Evolutionary conservation across 2,113 vertebrate genomes (phyloP).

Genomic region (Notiomystis cincta): DNA sequence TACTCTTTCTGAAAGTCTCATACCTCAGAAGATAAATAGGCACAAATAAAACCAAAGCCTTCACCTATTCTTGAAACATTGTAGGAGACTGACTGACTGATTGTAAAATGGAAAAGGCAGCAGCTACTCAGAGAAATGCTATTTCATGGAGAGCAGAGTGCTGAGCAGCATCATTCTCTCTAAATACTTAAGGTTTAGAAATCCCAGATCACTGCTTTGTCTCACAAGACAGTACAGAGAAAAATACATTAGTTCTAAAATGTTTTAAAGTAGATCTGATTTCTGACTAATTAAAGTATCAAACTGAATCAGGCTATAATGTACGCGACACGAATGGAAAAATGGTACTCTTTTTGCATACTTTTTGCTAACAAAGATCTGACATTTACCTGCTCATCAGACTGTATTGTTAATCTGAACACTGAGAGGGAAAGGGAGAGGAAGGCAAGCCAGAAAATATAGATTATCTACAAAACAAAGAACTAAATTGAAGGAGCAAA

Average conservation of each 20-base stretch:
- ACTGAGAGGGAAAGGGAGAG: background rate
- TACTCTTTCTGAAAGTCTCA: background rate
- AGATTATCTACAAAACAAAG: background rate
- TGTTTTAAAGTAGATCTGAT: background rate
- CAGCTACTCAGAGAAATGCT: background rate
- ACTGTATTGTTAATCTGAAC: background rate
- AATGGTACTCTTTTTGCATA: background rate
- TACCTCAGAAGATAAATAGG: background rate
- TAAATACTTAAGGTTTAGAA: background rate
- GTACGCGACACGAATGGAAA: background rate
- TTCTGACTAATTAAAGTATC: background rate
- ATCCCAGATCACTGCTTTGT: background rate
- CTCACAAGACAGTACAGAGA: background rate
- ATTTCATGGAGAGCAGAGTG: background rate
- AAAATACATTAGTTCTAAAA: background rate
- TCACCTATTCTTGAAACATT: background rate
- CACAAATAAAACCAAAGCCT: background rate
- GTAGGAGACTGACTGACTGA: background rate
- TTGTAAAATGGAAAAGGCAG: background rate
- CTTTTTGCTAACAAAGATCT: accelerated
- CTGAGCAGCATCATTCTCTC: background rate
- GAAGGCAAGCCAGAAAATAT: background rate
- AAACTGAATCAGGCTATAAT: background rate
- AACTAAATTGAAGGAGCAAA: background rate
- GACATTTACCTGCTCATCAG: background rate